Evolutionary conservation across 2,888 invertebrate species (phyloP).

Genomic region (Phragmatobia fuliginosa): DNA sequence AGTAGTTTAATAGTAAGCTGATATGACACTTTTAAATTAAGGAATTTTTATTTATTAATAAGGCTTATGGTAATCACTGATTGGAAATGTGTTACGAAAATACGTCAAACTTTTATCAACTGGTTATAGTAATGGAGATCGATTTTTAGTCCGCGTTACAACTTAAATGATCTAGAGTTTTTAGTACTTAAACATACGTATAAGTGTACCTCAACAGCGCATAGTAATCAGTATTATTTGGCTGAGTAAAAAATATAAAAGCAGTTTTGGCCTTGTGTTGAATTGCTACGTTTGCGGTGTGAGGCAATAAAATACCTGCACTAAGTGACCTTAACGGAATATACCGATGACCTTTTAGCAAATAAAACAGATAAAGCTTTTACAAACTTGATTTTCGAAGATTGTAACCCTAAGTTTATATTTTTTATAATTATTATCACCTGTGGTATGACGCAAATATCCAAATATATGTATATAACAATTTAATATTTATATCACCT

Average conservation of each 20-base stretch:
- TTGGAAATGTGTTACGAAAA: slow-evolving; percentile 20
- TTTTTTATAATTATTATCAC: not conserved
- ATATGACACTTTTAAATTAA: not conserved
- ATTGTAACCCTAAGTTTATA: slow-evolving; percentile 44
- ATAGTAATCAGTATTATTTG: slow-evolving; percentile 63
- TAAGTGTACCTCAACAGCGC: slow-evolving; percentile 51
- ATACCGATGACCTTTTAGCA: slow-evolving; percentile 74
- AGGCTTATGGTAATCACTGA: slow-evolving; percentile 8
- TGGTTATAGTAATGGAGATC: not conserved
- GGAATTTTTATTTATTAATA: slow-evolving; percentile 7
- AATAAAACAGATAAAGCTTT: slow-evolving; percentile 67
- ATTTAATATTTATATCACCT: not conserved
- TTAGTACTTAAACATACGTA: slow-evolving; percentile 36
- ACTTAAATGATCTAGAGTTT: slow-evolving; percentile 28
- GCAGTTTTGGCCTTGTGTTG: slow-evolving; percentile 79
- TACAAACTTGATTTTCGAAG: slow-evolving; percentile 61
- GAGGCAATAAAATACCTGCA: slow-evolving; percentile 80
- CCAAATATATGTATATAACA: not conserved
- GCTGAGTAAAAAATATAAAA: slow-evolving; percentile 68
- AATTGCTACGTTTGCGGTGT: slow-evolving; percentile 75
- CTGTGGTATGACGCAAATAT: not conserved
- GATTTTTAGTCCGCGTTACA: slow-evolving; percentile 31
- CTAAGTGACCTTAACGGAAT: slow-evolving; percentile 81
- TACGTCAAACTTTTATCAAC: slow-evolving; percentile 18
- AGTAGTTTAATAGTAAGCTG: not conserved